phyloP scores from a whole-genome alignment of 2,113 vertebrate species.

The Trochalopteron elliotii region DNA sequence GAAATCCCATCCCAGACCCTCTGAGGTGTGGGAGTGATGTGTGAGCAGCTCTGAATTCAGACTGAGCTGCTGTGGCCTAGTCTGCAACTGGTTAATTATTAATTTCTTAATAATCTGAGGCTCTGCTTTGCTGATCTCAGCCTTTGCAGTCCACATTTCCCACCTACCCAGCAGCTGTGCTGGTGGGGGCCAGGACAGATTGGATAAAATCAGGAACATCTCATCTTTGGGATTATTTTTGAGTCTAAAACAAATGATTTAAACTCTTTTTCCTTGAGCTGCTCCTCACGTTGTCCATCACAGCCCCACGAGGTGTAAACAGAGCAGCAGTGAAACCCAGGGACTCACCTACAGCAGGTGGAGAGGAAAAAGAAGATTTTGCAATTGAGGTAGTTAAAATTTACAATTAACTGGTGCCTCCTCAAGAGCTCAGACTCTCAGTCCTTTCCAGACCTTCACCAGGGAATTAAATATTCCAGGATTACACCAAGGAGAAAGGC shows the following conservation, averaged over 20 bases:
- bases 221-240: neutral
- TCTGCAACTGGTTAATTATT: neutral
- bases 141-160: neutral
- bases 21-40: neutral
- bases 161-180: neutral
- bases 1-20: neutral
- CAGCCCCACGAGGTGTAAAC: neutral
- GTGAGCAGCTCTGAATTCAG: neutral
- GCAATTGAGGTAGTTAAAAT: rapidly evolving
- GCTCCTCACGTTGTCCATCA: neutral
- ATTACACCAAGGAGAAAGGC: neutral
- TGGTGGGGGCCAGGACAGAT: neutral
- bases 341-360: neutral
- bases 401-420: neutral
- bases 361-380: neutral
- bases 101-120: neutral
- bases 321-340: neutral
- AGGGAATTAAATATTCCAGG: neutral
- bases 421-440: neutral
- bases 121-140: neutral
- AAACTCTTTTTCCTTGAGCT: neutral
- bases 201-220: neutral
- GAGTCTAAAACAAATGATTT: neutral
- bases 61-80: neutral
- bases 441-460: rapidly evolving